Base-by-base conservation (phyloP, 1,140 invertebrate species). In the Cotesia glomerata region DNA sequence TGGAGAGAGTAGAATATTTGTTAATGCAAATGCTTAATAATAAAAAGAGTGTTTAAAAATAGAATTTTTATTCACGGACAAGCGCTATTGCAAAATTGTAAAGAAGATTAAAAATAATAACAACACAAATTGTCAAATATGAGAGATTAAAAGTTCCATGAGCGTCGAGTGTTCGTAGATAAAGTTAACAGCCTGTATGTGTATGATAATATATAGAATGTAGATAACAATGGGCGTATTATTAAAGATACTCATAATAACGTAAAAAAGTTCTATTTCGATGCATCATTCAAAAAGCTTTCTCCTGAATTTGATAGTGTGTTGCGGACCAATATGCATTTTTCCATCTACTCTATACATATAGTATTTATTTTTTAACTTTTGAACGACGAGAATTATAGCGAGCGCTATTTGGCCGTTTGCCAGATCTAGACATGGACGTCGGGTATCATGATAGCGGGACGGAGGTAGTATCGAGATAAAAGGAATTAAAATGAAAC, bases 351-450 rank as follows among this genome's bases (percentile, higher is more conserved):
- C 32, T 2, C 26, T 26, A 26, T 26, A 26, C 26, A 26, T 26
- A 26, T 26, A 26, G 39, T 45, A 45, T 45, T 45, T 45, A 45
- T 45, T 45, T 45, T 45, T 45, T 45, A 45, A 45, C 11, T 45
- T 61, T 56, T 35, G 39, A 34, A 64, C 69, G 45, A 63, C 36
- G 49, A 65, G 52, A 65, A 71, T 71, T 64, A 63, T 71, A 36
- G 51, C 61, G 59, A 58, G 58, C 2, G 34, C 61, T 51, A 71
- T 71, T 71, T 71, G 69, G 69, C 45, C 3, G 49, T 39, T 49
- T 65, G 61, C 69, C 69, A 71, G 32, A 64, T 9, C 62, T 16
- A 45, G 39, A 45, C 39, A 11, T 45, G 11, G 39, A 45, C 11
- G 39, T 45, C 7, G 39, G 11, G 39, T 45, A 45, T 45, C 39